phyloP scores from a whole-genome alignment of 2,888 invertebrate genomes.

The Archaeoteleia sp. region DNA sequence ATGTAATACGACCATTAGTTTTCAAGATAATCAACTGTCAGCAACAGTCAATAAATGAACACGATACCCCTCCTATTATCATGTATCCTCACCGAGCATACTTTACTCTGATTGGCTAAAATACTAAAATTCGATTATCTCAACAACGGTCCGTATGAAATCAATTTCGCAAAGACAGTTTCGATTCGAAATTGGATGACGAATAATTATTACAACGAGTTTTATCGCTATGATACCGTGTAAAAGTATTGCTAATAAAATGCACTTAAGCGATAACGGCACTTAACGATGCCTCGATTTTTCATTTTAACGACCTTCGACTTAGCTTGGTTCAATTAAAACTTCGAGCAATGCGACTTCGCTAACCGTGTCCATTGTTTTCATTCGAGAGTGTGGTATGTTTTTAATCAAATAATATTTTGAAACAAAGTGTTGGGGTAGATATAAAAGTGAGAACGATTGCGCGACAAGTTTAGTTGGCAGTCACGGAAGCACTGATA shows the following conservation, averaged over 20 bases:
- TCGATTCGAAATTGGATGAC: not conserved
- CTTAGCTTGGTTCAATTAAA: constrained; percentile 21
- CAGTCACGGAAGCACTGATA: not conserved
- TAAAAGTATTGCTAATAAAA: constrained; percentile 21
- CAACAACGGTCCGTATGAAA: not conserved
- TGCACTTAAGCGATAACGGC: constrained; percentile 9
- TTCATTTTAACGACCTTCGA: constrained; percentile 23
- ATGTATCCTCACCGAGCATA: not conserved
- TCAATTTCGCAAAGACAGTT: constrained; percentile 5
- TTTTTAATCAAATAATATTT: not conserved
- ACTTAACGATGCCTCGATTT: constrained; percentile 14
- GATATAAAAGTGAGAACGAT: constrained; percentile 28
- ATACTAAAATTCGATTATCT: not conserved
- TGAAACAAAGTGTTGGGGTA: not conserved
- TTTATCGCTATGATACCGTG: constrained; percentile 2
- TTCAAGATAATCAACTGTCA: no score
- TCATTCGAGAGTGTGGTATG: constrained; percentile 4
- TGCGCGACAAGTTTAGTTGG: constrained; percentile 4
- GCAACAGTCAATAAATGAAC: no score
- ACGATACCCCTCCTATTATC: no score
- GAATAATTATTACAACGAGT: constrained; percentile 18
- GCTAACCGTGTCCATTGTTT: constrained; percentile 18
- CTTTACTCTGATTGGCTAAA: not conserved
- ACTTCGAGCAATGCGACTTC: constrained; percentile 22
- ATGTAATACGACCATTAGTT: no score